These are phyloP conservation scores for Ptychodera flava DNA, from an alignment of 35 echinoderm and acorn worm species.

Conservation along the genomic window DNA sequence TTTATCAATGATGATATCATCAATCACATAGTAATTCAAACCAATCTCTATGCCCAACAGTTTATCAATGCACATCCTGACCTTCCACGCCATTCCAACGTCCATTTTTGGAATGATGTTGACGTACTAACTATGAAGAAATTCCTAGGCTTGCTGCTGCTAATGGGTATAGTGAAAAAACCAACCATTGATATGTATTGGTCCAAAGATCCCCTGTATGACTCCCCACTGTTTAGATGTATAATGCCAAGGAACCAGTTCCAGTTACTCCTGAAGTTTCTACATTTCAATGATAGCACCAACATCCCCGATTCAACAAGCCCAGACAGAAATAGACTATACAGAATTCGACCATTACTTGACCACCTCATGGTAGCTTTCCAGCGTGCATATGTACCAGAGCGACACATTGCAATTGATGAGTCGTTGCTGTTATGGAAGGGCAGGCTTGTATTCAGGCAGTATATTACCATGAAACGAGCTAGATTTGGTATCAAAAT, in stretches of 20 bases:
- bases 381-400: neutral
- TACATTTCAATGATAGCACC: constrained; percentile 12
- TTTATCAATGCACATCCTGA: too few species aligned
- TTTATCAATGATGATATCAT: too few species aligned
- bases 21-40: too few species aligned
- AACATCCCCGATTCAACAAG: neutral
- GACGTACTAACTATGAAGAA: too few species aligned
- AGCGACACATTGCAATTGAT: constrained; percentile 23
- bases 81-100: too few species aligned
- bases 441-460: constrained; percentile 5
- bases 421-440: constrained; percentile 31
- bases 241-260: constrained; percentile 9
- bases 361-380: neutral
- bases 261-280: constrained; percentile 7
- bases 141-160: neutral
- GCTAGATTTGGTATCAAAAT: constrained; percentile 2
- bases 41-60: too few species aligned
- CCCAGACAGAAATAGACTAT: too few species aligned
- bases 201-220: neutral
- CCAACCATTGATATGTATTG: constrained; percentile 20
- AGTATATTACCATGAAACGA: constrained; percentile 13
- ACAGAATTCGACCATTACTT: constrained; percentile 8
- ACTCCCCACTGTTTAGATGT: neutral
- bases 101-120: too few species aligned
- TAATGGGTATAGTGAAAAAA: constrained; percentile 4